Percentiles rank a stretch among this genome's conserved stretches.
Evolutionary conservation across 37 sponge, comb jelly and placozoan species (phyloP).

Genomic region (Dysidea cf. avara): DNA sequence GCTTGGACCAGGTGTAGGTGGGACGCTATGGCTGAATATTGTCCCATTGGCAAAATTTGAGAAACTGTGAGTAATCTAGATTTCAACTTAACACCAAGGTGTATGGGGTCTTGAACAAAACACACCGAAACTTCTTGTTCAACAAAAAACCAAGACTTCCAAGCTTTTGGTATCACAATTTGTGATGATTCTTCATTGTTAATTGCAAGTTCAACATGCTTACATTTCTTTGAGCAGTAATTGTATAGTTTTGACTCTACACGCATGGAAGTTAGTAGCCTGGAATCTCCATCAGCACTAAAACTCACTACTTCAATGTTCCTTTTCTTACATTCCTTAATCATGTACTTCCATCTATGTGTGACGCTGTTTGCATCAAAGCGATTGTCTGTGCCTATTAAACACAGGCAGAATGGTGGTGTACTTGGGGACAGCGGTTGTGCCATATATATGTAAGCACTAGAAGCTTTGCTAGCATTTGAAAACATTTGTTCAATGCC

Average conservation of each 20-base stretch:
- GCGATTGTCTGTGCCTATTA: constrained; percentile 19
- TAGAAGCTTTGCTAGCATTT: background rate
- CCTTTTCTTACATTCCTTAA: constrained; percentile 7
- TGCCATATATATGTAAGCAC: constrained; percentile 33
- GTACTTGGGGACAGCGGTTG: constrained; percentile 11
- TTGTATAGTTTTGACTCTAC: background rate
- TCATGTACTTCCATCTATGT: constrained; percentile 12
- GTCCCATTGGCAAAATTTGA: constrained; percentile 4
- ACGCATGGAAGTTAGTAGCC: constrained; percentile 24
- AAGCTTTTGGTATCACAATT: background rate
- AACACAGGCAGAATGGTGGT: constrained; percentile 25
- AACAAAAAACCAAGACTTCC: constrained; percentile 2
- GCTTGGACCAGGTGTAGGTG: constrained; percentile 11
- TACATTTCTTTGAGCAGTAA: too few species aligned
- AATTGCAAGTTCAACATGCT: too few species aligned
- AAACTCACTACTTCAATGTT: constrained; percentile 14
- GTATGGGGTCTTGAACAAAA: constrained; percentile 25
- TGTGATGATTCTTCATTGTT: too few species aligned
- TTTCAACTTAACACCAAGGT: constrained; percentile 40
- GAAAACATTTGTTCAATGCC: constrained; percentile 5
- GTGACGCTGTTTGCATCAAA: constrained; percentile 11
- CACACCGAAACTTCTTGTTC: background rate
- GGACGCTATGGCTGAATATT: background rate
- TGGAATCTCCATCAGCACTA: constrained; percentile 37
- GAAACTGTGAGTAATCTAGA: constrained; percentile 24